Base-by-base conservation (phyloP, 2,888 invertebrate genomes). In the Liodrosophila aerea region DNA sequence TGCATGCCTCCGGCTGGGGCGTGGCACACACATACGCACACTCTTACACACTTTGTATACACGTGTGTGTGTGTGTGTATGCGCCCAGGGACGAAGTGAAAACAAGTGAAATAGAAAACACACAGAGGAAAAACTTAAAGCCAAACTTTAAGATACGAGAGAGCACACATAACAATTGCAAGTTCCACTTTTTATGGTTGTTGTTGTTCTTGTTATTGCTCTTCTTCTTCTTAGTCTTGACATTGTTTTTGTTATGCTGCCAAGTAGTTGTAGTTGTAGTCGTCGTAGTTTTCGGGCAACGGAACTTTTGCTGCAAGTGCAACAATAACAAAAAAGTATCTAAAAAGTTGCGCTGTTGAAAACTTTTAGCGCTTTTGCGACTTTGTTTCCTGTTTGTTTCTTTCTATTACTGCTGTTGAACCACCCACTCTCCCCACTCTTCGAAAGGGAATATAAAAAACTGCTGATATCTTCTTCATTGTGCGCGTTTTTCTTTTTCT, bases 31-130 rank as follows among this genome's bases (percentile, higher is more conserved):
- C 56, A 30, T 43, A 18, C 33, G 40, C 41, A 16, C 31, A 29
- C 33, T 31, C 40, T 8, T 33, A 41, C 29, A n/a, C n/a, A 15
- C n/a, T 22, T 4, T 22, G 22, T 22, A 37, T 9, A 50, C 15
- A 16, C 22, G 13, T 8, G 16, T 33, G 15, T 9, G 7, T n/a
- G 3, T 15, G 34, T 2, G 18, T 16, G 7, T 7, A 39, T n/a
- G 18, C 39, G 18, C 39, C 7, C 33, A 46, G 39, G 22, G n/a
- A 29, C 36, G 37, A 52, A 61, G 60, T 53, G 54, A 47, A 61
- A 65, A 64, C 66, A 68, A 78, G 69, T 80, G 80, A 80, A 81
- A 83, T 76, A 75, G 80, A 80, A 81, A 83, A 83, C 67, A 16
- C 58, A 52, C 18, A 59, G 13, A 52, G 22, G 16, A 9, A n/a